Conservation (phyloP, 2,113 vertebrate genomes). For the Geococcyx californianus region DNA sequence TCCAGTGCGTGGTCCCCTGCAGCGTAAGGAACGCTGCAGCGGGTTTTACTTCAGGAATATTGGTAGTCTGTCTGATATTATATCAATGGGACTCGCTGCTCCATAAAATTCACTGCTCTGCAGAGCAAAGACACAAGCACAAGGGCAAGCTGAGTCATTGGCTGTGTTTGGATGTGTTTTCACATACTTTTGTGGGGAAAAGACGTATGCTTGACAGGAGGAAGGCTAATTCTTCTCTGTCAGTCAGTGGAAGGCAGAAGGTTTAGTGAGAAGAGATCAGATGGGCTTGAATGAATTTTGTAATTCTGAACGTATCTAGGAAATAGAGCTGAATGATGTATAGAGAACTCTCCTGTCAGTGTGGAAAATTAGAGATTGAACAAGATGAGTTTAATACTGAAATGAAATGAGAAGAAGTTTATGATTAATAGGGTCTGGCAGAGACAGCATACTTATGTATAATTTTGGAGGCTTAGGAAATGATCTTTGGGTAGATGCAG, state of each 20-base stretch:
- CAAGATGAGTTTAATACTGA: slow-evolving; percentile 58
- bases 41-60: slow-evolving; percentile 2
- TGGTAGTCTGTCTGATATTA: neutral
- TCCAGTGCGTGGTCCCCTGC: neutral
- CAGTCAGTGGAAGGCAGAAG: slow-evolving; percentile 31
- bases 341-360: slow-evolving; percentile 55
- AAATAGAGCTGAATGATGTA: slow-evolving; percentile 64
- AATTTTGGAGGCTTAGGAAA: slow-evolving; percentile 43
- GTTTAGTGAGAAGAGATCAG: slow-evolving; percentile 46
- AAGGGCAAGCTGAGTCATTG: slow-evolving; percentile 34
- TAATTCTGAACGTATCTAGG: slow-evolving; percentile 51
- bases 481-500: slow-evolving; percentile 21
- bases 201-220: slow-evolving; percentile 1
- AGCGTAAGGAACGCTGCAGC: neutral
- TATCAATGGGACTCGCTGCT: neutral
- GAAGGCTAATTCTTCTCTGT: slow-evolving; percentile 54
- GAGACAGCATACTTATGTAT: slow-evolving; percentile 36
- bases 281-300: slow-evolving; percentile 57
- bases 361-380: slow-evolving; percentile 71
- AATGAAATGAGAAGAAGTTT: slow-evolving; percentile 47
- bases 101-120: neutral
- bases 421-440: slow-evolving; percentile 51
- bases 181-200: neutral
- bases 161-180: slow-evolving; percentile 47
- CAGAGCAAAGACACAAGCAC: neutral